These are phyloP conservation scores for Myrmecophaga tridactyla DNA, from an alignment of 2,113 vertebrate species.

Conservation along the genomic window DNA sequence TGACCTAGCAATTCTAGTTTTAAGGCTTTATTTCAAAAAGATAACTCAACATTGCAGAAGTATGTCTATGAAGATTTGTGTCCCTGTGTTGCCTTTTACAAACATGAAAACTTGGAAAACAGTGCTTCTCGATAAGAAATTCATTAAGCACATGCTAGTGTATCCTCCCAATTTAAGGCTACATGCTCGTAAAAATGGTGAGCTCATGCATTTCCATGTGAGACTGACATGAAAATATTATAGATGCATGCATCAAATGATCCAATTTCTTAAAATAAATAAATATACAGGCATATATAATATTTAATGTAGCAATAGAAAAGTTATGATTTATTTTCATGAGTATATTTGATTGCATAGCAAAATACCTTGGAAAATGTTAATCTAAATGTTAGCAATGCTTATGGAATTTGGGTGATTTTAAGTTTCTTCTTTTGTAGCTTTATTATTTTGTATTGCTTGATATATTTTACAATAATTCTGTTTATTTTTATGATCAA, in stretches of 20 bases:
- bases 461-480: neutral
- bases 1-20: neutral
- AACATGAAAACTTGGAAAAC: conserved; percentile 14
- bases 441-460: neutral
- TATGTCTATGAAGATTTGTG: neutral
- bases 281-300: neutral
- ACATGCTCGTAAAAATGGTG: neutral
- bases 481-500: neutral
- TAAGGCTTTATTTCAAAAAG: conserved; percentile 17
- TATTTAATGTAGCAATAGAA: neutral
- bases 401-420: neutral
- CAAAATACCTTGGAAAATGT: neutral
- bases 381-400: neutral
- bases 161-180: neutral
- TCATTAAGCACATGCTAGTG: neutral
- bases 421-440: neutral
- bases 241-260: neutral
- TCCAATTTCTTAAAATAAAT: neutral
- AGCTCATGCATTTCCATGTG: neutral
- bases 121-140: neutral
- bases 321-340: neutral
- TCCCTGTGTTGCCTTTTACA: neutral
- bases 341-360: neutral
- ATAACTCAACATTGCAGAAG: neutral
- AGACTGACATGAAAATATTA: neutral